Conservation (phyloP, 53 echinoderm and acorn worm species). For the Paracentrotus lividus region DNA sequence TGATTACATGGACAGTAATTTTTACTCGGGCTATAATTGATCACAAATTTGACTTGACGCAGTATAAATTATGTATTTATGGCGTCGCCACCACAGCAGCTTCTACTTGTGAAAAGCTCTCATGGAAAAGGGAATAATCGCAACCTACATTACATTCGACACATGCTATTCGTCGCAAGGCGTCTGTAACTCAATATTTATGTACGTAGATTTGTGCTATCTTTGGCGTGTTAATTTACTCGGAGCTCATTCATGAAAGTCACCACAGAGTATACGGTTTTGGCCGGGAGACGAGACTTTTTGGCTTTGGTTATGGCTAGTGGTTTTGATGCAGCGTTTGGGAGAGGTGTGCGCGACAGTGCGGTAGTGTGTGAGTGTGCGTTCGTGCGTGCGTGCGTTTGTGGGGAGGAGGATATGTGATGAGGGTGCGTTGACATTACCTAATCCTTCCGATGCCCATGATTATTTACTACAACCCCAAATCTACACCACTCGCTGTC, state of each 20-base stretch:
- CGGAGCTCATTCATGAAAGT: slow-evolving; percentile 40
- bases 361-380: too few relatives aligned
- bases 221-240: not conserved
- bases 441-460: not conserved
- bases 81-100: not conserved
- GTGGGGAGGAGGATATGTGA: not conserved
- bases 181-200: slow-evolving; percentile 21
- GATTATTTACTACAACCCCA: not conserved
- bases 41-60: not conserved
- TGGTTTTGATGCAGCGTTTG: not conserved
- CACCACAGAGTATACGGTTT: not conserved
- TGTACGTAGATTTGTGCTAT: slow-evolving; percentile 20
- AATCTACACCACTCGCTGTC: not conserved
- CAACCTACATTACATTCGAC: not conserved
- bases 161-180: not conserved
- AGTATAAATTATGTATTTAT: not conserved
- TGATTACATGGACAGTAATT: not conserved
- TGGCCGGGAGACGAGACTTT: too few relatives aligned
- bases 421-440: not conserved
- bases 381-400: not conserved
- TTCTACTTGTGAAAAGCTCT: not conserved
- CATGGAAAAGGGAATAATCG: not conserved
- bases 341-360: not conserved
- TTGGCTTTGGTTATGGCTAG: not conserved
- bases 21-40: not conserved